Evolutionary conservation across 53 echinoderm and acorn worm genomes (phyloP).

Genomic region (Hippasteria phrygiana): DNA sequence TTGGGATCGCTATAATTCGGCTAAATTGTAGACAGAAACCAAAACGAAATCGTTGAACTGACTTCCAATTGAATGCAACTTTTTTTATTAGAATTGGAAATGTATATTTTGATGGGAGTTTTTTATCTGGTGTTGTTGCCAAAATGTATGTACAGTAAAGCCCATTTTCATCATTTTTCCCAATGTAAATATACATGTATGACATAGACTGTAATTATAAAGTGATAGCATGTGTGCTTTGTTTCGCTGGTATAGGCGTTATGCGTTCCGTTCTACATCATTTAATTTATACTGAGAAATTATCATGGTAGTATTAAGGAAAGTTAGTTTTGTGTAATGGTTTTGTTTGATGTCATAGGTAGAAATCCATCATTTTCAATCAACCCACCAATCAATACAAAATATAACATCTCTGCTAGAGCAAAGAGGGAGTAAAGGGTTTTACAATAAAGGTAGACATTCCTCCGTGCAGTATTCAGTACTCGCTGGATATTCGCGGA

Average conservation of each 20-base stretch:
- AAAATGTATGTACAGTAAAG: neutral
- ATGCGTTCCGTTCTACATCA: neutral
- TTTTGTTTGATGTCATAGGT: too few species aligned
- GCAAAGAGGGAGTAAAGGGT: too few species aligned
- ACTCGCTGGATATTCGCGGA: too few species aligned
- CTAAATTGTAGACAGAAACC: too few species aligned
- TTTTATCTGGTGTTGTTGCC: neutral
- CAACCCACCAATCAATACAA: too few species aligned
- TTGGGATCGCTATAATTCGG: too few species aligned
- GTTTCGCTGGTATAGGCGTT: neutral
- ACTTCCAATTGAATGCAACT: neutral
- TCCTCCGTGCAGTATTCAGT: too few species aligned
- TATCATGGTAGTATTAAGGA: neutral
- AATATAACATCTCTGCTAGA: too few species aligned
- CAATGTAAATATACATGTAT: neutral
- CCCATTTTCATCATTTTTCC: neutral
- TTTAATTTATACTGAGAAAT: neutral
- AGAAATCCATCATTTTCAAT: too few species aligned
- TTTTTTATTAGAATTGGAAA: neutral
- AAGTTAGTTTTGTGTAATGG: too few species aligned
- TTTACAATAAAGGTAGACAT: too few species aligned
- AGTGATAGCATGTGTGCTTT: neutral
- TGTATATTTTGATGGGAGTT: slow-evolving; percentile 1
- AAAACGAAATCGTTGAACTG: neutral
- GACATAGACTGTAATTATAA: neutral